Base-by-base conservation (phyloP, 2,888 invertebrate genomes). In the Drosophila bunnanda region DNA sequence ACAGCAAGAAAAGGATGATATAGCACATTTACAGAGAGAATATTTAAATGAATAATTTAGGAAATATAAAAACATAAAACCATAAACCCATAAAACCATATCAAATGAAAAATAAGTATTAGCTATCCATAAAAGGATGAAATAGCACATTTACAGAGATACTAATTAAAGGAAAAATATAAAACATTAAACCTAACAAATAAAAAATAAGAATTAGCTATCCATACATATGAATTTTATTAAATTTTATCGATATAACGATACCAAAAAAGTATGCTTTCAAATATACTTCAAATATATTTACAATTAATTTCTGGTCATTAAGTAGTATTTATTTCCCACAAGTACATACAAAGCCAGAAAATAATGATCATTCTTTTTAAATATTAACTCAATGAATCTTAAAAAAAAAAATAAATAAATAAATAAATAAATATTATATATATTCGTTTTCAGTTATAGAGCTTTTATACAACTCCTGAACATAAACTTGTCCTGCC, bases 1-100 rank as follows among this genome's bases (percentile, higher is more conserved):
- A 48, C 38, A 50, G 41, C 54, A 25, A 25, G 25, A 4, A 20
- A 17, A 17, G 48, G 57, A 30, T 48, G 48, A 39, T 53, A 59
- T 32, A 13, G 39, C 39, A 5, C 9, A 7, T n/a, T 25, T 12
- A 34, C 60, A 41, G 30, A 22, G n/a, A 13, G 36, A 12, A 20
- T 38, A 17, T n/a, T 39, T 30, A 1, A 15, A 36, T 7, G 5
- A 3, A 25, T n/a, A n/a, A n/a, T n/a, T n/a, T n/a, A n/a, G 2
- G 17, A 48, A 13, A 17, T 30, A 13, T 17, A 13, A 30, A 0
- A n/a, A 13, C 8, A 13, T 1, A 3, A 13, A 2, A 13, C 6
- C 10, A 4, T 39, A 20, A 22, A 13, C 2, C n/a, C n/a, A 22
- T 43, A 1, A 13, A 43, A 43, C 10, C 9, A n/a, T 8, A 36